Conservation (phyloP, 2,888 invertebrate species). For the Zaprionus bogoriensis region DNA sequence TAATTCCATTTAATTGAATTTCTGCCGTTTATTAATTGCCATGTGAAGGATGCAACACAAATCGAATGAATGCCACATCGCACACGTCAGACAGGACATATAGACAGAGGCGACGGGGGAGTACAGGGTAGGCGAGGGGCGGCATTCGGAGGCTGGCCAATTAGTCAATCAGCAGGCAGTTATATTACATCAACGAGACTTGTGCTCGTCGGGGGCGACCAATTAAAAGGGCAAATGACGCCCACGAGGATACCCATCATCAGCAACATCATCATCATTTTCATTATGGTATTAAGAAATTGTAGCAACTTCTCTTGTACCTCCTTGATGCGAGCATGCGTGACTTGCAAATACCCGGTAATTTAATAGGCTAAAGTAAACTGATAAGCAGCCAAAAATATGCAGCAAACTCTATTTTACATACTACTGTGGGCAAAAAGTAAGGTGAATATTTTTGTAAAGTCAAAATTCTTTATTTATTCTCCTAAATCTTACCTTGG, state of each 20-base stretch:
- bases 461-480: too few relatives aligned
- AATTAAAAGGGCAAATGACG: constrained; percentile 47
- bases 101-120: too few relatives aligned
- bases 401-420: too few relatives aligned
- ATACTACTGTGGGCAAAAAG: too few relatives aligned
- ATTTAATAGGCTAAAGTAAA: too few relatives aligned
- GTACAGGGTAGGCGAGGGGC: neutral
- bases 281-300: too few relatives aligned
- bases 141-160: constrained; percentile 35
- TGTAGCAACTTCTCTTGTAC: too few relatives aligned
- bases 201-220: constrained; percentile 20
- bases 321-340: too few relatives aligned
- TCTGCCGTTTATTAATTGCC: constrained; percentile 51
- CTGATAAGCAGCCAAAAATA: too few relatives aligned
- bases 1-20: constrained; percentile 69
- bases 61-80: constrained; percentile 42
- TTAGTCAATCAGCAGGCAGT: constrained; percentile 64
- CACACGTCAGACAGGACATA: neutral
- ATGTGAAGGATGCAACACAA: constrained; percentile 44
- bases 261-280: constrained; percentile 25
- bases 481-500: too few relatives aligned
- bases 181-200: constrained; percentile 39
- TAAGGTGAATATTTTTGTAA: too few relatives aligned
- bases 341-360: too few relatives aligned
- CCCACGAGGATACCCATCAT: constrained; percentile 32